phyloP scores from a whole-genome alignment of 2,113 vertebrate species.

The Bombycilla garrulus region DNA sequence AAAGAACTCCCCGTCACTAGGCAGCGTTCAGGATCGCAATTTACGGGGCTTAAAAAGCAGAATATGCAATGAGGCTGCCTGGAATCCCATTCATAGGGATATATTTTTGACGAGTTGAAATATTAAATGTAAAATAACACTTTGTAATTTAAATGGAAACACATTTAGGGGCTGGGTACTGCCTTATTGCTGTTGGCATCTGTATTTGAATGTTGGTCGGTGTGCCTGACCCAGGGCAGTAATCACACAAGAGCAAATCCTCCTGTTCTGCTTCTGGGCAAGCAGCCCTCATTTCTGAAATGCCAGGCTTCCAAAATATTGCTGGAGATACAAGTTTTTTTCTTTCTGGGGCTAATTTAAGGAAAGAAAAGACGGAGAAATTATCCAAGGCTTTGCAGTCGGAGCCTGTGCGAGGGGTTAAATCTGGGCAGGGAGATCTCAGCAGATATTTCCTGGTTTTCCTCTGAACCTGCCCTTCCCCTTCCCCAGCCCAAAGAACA shows the following conservation, averaged over 20 bases:
- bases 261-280: background rate
- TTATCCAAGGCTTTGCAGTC: background rate
- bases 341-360: background rate
- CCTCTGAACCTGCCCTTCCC: background rate
- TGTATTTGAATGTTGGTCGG: background rate
- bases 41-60: background rate
- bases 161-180: background rate
- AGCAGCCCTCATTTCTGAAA: background rate
- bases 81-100: background rate
- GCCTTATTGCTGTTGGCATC: background rate
- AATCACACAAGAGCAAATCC: background rate
- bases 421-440: background rate
- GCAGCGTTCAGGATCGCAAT: background rate
- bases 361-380: background rate
- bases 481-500: background rate
- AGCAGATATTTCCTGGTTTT: background rate
- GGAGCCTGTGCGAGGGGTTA: background rate
- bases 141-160: background rate
- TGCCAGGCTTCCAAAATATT: background rate
- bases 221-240: background rate
- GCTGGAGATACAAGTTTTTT: background rate
- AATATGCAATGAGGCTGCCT: background rate
- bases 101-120: background rate
- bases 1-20: background rate
- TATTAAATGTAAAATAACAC: background rate